Evolutionary conservation across 1,140 invertebrate species (phyloP), one percentile per base, ranked within the genome.

Genomic region (Marisa cornuarietis): DNA sequence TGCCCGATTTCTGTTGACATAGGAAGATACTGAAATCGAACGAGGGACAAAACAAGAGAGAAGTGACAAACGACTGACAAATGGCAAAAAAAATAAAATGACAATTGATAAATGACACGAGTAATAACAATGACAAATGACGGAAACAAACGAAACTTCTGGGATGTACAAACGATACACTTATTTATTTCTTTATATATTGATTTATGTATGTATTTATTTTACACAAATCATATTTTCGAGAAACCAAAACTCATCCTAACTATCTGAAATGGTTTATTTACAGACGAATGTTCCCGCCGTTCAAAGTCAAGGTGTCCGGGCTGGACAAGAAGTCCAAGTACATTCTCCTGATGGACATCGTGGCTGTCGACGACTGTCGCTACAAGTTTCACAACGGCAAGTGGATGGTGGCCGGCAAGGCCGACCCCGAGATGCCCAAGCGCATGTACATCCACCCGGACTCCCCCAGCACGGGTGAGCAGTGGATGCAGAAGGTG

Each of bases 401-500:
- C 13, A 93, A 92, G 80, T 94, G 93, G 93, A 92, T 93, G 26
- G 92, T 93, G 49, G 88, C 88, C 1, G 89, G 90, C 8, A 91
- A 92, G 81, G 90, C 89, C 0, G 90, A 92, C 79, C 90, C 90
- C n/a, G 95, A 97, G 69, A 98, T 97, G 77, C 97, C 98, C 0
- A 96, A 97, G 0, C 92, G 98, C 81, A 98, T 99, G 81, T 97
- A 99, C 91, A 95, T 99, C 69, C 98, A 99, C 91, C 97, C 97
- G 0, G 98, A 99, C 90, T 99, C 97, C 18, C 98, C 98, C 0
- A 96, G 97, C 8, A 95, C 94, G 77, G 98, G 98, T 13, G 93
- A 95, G 11, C 97, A 99, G 88, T 99, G 98, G 98, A 98, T 97
- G 96, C 98, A 98, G 85, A 97, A 99, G 90, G 94, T 99, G 42